Conservation (phyloP, 2,888 invertebrate species). For the Nomada flava region DNA sequence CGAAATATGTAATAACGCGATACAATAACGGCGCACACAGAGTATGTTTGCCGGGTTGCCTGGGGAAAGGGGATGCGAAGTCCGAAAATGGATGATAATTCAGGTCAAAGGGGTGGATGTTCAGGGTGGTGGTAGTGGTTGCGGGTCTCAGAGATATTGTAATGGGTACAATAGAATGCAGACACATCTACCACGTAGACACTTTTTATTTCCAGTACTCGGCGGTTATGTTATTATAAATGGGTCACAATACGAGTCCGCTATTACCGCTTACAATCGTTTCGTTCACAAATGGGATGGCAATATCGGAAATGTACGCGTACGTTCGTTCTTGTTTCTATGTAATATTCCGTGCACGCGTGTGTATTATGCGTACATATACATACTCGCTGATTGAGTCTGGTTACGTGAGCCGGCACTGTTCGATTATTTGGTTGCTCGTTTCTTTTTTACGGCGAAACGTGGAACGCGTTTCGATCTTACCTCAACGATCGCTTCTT, state of each 20-base stretch:
- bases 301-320: conserved; percentile 12
- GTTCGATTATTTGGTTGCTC: conserved; percentile 46
- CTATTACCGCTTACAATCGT: conserved; percentile 67
- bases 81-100: conserved; percentile 9
- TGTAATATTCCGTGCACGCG: conserved; percentile 24
- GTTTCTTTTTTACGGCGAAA: neutral
- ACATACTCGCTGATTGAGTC: no score
- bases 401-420: conserved; percentile 45
- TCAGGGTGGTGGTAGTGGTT: neutral
- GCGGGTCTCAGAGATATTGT: neutral
- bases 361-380: neutral
- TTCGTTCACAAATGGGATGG: conserved; percentile 25
- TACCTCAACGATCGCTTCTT: neutral
- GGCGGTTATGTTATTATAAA: conserved; percentile 72
- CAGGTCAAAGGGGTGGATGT: neutral
- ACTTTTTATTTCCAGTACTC: conserved; percentile 73
- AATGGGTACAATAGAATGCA: neutral
- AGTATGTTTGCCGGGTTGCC: no score
- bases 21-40: no score
- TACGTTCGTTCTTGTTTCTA: conserved; percentile 32
- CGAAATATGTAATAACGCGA: neutral
- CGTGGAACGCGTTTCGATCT: neutral
- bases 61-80: neutral
- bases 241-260: conserved; percentile 71
- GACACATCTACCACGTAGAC: conserved; percentile 69